phyloP scores from a whole-genome alignment of 2,888 invertebrate species.

The Herminia tarsipennalis region DNA sequence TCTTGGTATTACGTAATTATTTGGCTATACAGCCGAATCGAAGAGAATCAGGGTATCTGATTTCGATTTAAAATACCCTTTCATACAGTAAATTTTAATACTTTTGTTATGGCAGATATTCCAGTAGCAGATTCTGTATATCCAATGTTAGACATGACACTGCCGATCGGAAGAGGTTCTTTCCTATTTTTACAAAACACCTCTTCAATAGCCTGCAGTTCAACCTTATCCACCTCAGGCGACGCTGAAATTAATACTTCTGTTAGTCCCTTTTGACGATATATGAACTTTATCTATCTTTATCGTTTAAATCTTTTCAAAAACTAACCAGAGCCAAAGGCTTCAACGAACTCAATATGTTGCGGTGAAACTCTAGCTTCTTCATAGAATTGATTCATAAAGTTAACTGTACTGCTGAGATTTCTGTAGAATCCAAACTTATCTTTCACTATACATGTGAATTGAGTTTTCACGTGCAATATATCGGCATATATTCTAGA shows the following conservation, averaged over 20 bases:
- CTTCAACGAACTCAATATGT: slow-evolving; percentile 87
- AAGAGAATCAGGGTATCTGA: too few species aligned
- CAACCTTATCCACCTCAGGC: slow-evolving; percentile 86
- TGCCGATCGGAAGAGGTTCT: slow-evolving; percentile 84
- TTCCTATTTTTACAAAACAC: slow-evolving; percentile 82
- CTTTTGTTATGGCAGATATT: slow-evolving; percentile 86
- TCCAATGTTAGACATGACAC: slow-evolving; percentile 69
- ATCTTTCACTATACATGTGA: slow-evolving; percentile 63
- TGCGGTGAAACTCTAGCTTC: slow-evolving; percentile 85
- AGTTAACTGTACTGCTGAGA: slow-evolving; percentile 36
- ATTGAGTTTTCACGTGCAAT: slow-evolving; percentile 89
- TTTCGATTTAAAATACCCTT: too few species aligned
- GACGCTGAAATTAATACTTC: slow-evolving; percentile 61
- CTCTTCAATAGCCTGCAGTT: slow-evolving; percentile 85
- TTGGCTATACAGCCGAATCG: too few species aligned
- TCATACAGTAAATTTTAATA: too few species aligned
- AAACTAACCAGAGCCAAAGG: slow-evolving; percentile 85
- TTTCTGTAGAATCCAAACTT: slow-evolving; percentile 47
- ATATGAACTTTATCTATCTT: too few species aligned
- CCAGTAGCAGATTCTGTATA: slow-evolving; percentile 65
- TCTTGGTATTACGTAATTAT: neutral
- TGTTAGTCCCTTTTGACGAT: too few species aligned
- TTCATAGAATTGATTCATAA: slow-evolving; percentile 71
- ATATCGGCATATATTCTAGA: slow-evolving; percentile 86
- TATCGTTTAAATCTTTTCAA: neutral